Evolutionary conservation across 2,797 vertebrate genomes (phyloP).

Genomic region (Australoheros facetus): DNA sequence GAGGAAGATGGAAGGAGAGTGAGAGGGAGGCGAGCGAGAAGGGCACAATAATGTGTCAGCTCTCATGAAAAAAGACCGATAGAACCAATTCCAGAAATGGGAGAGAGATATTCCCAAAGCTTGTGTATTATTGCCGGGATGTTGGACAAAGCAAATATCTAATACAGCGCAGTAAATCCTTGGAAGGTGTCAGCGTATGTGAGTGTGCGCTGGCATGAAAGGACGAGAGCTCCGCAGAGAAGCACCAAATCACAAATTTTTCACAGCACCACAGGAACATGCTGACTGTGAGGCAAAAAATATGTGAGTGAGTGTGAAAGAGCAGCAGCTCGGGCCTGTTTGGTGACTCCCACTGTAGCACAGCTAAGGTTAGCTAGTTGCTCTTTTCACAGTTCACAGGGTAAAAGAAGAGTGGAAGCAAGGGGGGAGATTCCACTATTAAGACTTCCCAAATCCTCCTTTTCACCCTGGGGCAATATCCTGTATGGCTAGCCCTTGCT

Average conservation of each 20-base stretch:
- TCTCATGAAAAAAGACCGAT: conserved; percentile 70
- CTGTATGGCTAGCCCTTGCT: conserved; percentile 35
- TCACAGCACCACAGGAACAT: conserved; percentile 63
- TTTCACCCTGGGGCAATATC: conserved; percentile 59
- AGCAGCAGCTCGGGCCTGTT: conserved; percentile 38
- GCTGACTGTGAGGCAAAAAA: conserved; percentile 63
- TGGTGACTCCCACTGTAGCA: conserved; percentile 55
- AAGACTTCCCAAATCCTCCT: conserved; percentile 66
- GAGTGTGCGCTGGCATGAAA: conserved; percentile 29
- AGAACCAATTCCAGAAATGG: conserved; percentile 75
- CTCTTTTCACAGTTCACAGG: conserved; percentile 69
- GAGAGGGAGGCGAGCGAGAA: conserved; percentile 27
- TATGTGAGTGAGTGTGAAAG: conserved; percentile 25
- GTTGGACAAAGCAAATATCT: conserved; percentile 77
- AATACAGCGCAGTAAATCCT: conserved; percentile 68
- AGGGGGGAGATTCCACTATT: conserved; percentile 66
- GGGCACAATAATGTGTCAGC: conserved; percentile 72
- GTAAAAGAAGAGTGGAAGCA: conserved; percentile 55
- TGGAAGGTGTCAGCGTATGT: conserved; percentile 45
- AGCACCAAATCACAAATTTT: conserved; percentile 65
- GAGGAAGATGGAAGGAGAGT: conserved; percentile 8
- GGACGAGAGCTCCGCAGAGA: conserved; percentile 52
- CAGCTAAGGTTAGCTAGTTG: conserved; percentile 65
- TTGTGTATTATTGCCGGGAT: conserved; percentile 72
- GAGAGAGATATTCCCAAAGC: conserved; percentile 76